Evolutionary conservation across 2,113 vertebrate species (phyloP).

Genomic region (Ginglymostoma cirratum): DNA sequence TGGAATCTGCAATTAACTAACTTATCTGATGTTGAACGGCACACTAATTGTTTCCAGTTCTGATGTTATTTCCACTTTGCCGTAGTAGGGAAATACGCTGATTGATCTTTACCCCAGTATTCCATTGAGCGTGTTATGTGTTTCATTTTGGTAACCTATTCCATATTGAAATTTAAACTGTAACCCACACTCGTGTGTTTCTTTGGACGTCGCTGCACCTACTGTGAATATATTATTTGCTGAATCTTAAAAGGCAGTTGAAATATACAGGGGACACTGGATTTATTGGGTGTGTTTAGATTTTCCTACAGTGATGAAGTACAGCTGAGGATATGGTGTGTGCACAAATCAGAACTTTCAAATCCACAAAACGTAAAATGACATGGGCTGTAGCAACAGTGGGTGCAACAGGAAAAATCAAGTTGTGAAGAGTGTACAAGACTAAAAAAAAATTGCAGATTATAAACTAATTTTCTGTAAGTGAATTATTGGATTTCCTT

Average conservation of each 20-base stretch:
- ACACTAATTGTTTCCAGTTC: neutral
- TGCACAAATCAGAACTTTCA: neutral
- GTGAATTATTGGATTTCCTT: neutral
- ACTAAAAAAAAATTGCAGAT: neutral
- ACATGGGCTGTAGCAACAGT: neutral
- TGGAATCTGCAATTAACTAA: neutral
- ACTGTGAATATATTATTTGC: neutral
- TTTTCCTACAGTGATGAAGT: neutral
- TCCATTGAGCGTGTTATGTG: neutral
- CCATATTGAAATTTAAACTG: neutral
- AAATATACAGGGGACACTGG: neutral
- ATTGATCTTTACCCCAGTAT: neutral
- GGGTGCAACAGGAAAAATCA: neutral
- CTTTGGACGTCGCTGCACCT: neutral
- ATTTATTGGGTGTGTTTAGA: neutral
- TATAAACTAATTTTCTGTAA: neutral
- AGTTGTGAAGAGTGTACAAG: neutral
- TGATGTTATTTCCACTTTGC: neutral
- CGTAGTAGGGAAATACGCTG: neutral
- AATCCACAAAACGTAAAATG: neutral
- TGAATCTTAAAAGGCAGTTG: neutral
- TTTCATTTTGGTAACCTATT: neutral
- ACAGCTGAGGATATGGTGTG: neutral
- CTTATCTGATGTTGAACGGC: neutral
- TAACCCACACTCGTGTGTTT: neutral